These are phyloP conservation scores for Heliconius hortense DNA, from an alignment of 2,888 invertebrate species.

Conservation along the genomic window DNA sequence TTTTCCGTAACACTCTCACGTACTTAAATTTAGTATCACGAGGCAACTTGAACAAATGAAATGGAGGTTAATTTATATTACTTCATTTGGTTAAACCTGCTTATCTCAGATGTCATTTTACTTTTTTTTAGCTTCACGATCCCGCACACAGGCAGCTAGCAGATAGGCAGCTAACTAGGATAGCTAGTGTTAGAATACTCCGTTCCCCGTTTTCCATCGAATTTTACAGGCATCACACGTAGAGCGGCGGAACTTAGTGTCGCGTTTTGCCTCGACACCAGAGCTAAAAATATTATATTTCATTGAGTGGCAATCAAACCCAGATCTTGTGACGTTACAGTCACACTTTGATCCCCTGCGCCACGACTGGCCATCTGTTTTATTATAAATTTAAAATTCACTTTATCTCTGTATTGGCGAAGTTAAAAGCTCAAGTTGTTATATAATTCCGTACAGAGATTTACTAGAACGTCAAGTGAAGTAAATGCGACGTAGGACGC, in stretches of 20 bases:
- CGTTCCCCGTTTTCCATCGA: too few relatives aligned
- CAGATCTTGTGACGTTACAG: too few relatives aligned
- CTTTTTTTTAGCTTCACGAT: too few relatives aligned
- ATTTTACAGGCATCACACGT: too few relatives aligned
- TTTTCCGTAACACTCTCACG: slow-evolving; percentile 1
- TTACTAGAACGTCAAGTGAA: slow-evolving; percentile 19
- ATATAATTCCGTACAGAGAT: slow-evolving; percentile 13
- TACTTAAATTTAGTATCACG: slow-evolving; percentile 1
- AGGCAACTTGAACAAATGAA: slow-evolving; percentile 1
- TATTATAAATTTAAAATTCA: background rate
- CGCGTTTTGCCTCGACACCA: too few relatives aligned
- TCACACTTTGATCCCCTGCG: too few relatives aligned
- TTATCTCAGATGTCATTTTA: background rate
- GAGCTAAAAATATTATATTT: too few relatives aligned
- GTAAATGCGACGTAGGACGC: slow-evolving; percentile 13
- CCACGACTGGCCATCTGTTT: background rate
- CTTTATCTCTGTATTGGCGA: background rate
- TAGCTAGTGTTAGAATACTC: too few relatives aligned
- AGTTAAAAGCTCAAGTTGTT: slow-evolving; percentile 6
- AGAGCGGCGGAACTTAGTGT: too few relatives aligned
- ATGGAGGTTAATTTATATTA: background rate
- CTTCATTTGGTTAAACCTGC: background rate
- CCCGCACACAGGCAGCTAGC: too few relatives aligned
- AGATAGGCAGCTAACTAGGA: too few relatives aligned
- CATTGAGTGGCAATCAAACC: too few relatives aligned